Conservation (phyloP, 2,797 vertebrate genomes). For the Neostethus bicornis region DNA sequence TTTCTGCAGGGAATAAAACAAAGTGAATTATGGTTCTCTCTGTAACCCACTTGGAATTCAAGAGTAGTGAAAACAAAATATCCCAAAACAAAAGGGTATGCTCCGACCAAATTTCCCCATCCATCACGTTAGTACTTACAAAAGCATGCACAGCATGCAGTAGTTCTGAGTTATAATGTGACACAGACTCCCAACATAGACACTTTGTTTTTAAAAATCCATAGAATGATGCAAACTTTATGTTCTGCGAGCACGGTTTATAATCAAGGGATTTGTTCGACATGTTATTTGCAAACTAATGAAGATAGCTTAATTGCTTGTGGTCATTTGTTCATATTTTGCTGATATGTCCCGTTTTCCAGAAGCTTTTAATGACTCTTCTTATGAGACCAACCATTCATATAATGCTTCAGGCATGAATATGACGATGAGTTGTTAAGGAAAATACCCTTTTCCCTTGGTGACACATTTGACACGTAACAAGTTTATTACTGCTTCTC, state of each 20-base stretch:
- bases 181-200: neutral
- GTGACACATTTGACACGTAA: constrained; percentile 26
- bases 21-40: too few relatives aligned
- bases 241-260: constrained; percentile 36
- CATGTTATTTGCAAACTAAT: constrained; percentile 52
- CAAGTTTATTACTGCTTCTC: constrained; percentile 22
- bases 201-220: too few relatives aligned
- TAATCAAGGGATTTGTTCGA: constrained; percentile 55
- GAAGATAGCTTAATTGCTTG: constrained; percentile 58
- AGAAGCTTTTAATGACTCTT: constrained; percentile 29
- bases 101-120: constrained; percentile 1
- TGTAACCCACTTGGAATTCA: too few relatives aligned
- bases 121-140: neutral
- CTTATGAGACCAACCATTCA: constrained; percentile 38
- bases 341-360: constrained; percentile 53
- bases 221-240: constrained; percentile 31
- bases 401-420: constrained; percentile 38
- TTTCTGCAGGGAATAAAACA: too few relatives aligned
- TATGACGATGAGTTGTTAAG: constrained; percentile 40
- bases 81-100: neutral
- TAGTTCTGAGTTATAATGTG: constrained; percentile 8
- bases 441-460: constrained; percentile 33
- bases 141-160: neutral
- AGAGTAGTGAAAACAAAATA: too few relatives aligned
- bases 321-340: constrained; percentile 51